Base-by-base conservation (phyloP, 1,140 invertebrate species). In the Cyclina sinensis region DNA sequence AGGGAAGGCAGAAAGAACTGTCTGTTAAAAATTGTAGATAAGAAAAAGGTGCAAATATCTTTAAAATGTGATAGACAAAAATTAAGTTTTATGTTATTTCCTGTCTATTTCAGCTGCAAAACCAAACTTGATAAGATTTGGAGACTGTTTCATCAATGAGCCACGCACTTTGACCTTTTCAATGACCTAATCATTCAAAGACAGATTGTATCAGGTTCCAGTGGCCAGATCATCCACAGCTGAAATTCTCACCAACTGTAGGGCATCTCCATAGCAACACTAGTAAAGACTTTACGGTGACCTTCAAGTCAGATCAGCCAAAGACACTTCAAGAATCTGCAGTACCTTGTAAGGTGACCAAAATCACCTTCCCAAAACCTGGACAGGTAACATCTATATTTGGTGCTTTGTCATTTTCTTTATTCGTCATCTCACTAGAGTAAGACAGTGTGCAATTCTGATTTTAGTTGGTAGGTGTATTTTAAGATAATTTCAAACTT, bases 111-210 rank as follows among this genome's bases (percentile, higher is more conserved):
- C 91, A 95, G 95, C 94, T 92, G 93, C 94, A 30, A 95, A 95
- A 83, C 88, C 93, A 76, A 95, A 96, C 88, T 73, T 93, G 65
- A 94, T 96, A 37, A 86, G 92, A 30, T 96, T 95, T 94, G 95
- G 95, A 24, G 94, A 95, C 89, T 94, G 94, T 81, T 94, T 93
- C 84, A 92, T 95, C 82, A 94, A 93, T 81, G 95, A 95, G 35
- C 90, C 92, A 0, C 88, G 93, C 18, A 94, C 94, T 11, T 73
- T 95, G 70, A 92, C 90, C 24, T 94, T 96, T 62, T 91, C 94
- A 16, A 94, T 95, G 94, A 94, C 94, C 30, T n/a, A 96, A 95
- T 88, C 95, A 95, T 73, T 95, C 94, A 27, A 93, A 93, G 65
- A 91, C 91, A 14, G 94, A 95, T 79, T 91, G 89, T 35, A 88